phyloP scores from a whole-genome alignment of 2,797 vertebrate genomes.

The Parotocinclus haroldoi region DNA sequence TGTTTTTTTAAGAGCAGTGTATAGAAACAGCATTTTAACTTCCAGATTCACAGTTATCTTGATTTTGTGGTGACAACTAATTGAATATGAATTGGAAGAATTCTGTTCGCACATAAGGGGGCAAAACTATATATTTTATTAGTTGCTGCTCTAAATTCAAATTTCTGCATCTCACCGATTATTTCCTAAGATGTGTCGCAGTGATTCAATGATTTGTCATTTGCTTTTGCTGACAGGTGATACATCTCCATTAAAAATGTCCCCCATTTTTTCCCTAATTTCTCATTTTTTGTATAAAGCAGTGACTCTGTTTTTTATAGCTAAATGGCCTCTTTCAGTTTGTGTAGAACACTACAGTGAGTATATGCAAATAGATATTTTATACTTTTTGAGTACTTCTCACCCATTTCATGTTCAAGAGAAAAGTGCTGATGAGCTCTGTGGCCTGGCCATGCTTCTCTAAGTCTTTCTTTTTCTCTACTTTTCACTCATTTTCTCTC shows the following conservation, averaged over 20 bases:
- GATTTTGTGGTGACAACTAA: constrained; percentile 20
- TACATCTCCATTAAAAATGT: constrained; percentile 33
- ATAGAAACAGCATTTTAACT: constrained; percentile 8
- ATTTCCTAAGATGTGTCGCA: constrained; percentile 8
- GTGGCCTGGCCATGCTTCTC: constrained; percentile 2
- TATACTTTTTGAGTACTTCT: constrained; percentile 3
- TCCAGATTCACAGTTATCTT: not conserved
- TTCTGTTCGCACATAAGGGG: not conserved
- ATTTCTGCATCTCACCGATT: constrained; percentile 3
- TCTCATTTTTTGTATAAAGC: no score
- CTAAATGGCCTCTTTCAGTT: not conserved
- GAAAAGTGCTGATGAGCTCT: constrained; percentile 8
- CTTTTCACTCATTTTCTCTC: not conserved
- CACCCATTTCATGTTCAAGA: constrained; percentile 4
- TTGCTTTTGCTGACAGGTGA: constrained; percentile 27
- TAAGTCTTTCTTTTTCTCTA: not conserved
- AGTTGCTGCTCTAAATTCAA: constrained; percentile 16
- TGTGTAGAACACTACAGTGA: not conserved
- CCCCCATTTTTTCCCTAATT: not conserved
- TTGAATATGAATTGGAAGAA: constrained; percentile 7
- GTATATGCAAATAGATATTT: not conserved
- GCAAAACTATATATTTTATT: not conserved
- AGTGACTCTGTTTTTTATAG: not conserved
- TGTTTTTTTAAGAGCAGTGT: constrained; percentile 4
- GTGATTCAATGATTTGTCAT: constrained; percentile 30